A percentile compares a stretch with the other conserved stretches of the same genome.
phyloP scores from a whole-genome alignment of 2,888 invertebrate species.

The Acholoe squamosa region DNA sequence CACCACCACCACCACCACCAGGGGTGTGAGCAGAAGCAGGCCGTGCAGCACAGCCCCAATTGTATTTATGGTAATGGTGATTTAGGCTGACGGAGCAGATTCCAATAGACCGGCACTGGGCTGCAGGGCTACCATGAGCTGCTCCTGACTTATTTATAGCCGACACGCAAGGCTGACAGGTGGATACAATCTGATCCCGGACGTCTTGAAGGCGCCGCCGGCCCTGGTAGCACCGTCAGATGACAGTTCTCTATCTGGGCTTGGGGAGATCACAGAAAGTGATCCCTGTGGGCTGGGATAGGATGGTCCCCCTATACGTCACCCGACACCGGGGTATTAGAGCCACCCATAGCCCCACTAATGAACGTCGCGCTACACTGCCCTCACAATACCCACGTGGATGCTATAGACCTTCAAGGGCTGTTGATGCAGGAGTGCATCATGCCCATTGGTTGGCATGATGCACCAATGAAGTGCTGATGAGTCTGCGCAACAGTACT shows the following conservation, averaged over 20 bases:
- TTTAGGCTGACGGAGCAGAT: slow-evolving; percentile 57
- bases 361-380: slow-evolving; percentile 9
- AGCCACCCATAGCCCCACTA: background rate
- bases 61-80: slow-evolving; percentile 62
- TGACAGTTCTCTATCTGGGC: slow-evolving; percentile 33
- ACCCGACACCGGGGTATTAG: slow-evolving; percentile 7
- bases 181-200: slow-evolving; percentile 28
- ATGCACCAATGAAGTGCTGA: too few relatives aligned
- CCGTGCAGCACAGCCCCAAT: background rate
- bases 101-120: slow-evolving; percentile 13
- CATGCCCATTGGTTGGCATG: too few relatives aligned
- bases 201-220: slow-evolving; percentile 39
- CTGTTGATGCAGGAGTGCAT: too few relatives aligned
- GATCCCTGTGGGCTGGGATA: slow-evolving; percentile 3
- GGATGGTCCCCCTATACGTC: slow-evolving; percentile 15
- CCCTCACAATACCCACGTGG: background rate
- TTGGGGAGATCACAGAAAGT: background rate
- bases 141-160: slow-evolving; percentile 59
- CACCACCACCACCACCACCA: too few relatives aligned
- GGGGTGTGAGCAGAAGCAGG: slow-evolving; percentile 53
- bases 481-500: too few relatives aligned
- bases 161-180: slow-evolving; percentile 51
- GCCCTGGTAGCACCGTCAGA: background rate
- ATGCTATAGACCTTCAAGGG: background rate
- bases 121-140: background rate